Base-by-base conservation (phyloP, 2,797 vertebrate species). In the Kryptolebias ocellatus region DNA sequence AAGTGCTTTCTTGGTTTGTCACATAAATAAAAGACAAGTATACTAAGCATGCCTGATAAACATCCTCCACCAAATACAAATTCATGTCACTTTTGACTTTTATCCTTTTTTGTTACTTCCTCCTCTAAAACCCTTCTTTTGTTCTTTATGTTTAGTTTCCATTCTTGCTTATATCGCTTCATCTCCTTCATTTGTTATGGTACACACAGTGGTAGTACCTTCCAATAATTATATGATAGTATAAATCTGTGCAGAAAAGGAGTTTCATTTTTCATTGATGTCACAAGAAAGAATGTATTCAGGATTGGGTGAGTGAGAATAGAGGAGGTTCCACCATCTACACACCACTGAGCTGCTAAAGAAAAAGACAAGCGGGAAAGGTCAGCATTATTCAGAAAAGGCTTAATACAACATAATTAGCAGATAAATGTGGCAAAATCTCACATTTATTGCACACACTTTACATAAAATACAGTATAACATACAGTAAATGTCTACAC, bases 151-250 rank as follows among this genome's bases (percentile, higher is more conserved):
- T 81, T 55, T 28, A 56, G 29, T 72, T 60, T 53, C 17, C 6
- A 29, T 24, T 69, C 49, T 17, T 54, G 7, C 18, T 20, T 63
- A 20, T 18, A 49, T 74, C 47, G 37, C 64, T 63, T 55, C 2
- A 52, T 45, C 39, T 70, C 52, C 31, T 72, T 27, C 63, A 64
- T 69, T n/a, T 15, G 76, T 82, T 78, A 79, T 59, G 68, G 44
- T 15, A 52, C 66, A 83, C 73, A 76, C 44, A 49, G 56, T 70
- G 45, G 39, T 54, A 51, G 44, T 44, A 53, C 66, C 28, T 76
- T 75, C 53, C 74, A 73, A 72, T 72, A 77, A 56, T 57, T 73
- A 72, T 53, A 66, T 65, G 76, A 55, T 39, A 39, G 11, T 60
- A 65, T 60, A 72, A 58, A 69, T 74, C 60, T 34, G 62, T 64